Percentiles rank a stretch among this genome's conserved stretches.
Evolutionary conservation across 2,888 invertebrate species (phyloP).

Genomic region (Ypsolopha scabrella): DNA sequence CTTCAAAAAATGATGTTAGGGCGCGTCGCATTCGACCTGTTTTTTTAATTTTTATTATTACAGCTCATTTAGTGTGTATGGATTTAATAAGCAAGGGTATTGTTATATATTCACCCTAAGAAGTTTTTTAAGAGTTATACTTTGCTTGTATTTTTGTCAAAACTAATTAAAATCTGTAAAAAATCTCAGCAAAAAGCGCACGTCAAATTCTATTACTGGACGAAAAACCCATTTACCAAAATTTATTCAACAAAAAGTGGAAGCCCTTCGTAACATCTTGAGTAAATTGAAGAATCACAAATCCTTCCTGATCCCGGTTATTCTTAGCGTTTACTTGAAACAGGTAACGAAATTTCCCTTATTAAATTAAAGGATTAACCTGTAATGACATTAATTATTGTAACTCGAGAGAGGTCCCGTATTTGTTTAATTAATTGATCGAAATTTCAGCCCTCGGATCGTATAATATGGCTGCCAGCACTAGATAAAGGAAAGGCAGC

Average conservation of each 20-base stretch:
- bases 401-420: slow-evolving; percentile 44
- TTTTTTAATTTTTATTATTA: no score
- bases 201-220: no score
- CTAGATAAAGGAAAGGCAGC: slow-evolving; percentile 58
- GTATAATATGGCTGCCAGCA: slow-evolving; percentile 59
- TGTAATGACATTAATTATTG: slow-evolving; percentile 49
- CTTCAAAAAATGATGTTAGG: neutral
- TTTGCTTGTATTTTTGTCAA: no score
- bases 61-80: no score
- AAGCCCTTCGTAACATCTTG: neutral
- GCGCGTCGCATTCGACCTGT: neutral
- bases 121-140: no score
- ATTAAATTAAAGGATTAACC: slow-evolving; percentile 40
- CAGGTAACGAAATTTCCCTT: slow-evolving; percentile 16
- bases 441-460: slow-evolving; percentile 62
- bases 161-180: no score
- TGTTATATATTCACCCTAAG: no score
- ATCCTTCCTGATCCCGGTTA: neutral
- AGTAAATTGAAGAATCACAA: neutral
- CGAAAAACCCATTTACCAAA: no score
- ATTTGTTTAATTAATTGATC: slow-evolving; percentile 68
- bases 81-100: no score
- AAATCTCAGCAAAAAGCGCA: no score
- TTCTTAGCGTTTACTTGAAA: neutral
- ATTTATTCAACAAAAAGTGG: no score